Evolutionary conservation across 2,797 vertebrate genomes (phyloP).

Genomic region (Sebastes itinus): DNA sequence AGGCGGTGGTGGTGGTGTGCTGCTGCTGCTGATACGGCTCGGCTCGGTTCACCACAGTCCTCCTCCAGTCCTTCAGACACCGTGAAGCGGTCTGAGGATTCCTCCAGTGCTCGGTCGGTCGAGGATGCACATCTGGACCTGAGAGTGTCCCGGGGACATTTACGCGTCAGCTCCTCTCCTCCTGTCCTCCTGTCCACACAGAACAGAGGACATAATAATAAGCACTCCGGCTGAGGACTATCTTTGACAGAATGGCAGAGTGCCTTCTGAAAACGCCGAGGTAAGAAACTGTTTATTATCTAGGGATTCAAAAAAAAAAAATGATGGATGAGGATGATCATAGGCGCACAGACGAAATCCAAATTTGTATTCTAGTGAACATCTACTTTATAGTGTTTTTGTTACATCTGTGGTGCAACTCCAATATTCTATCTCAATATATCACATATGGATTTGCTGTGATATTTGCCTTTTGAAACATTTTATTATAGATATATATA

Average conservation of each 20-base stretch:
- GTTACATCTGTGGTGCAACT: neutral
- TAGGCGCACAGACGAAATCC: neutral
- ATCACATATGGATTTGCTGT: neutral
- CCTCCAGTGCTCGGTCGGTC: slow-evolving; percentile 46
- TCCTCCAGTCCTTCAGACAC: slow-evolving; percentile 21
- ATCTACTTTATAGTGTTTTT: neutral
- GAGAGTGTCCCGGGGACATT: slow-evolving; percentile 60
- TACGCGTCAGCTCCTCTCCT: slow-evolving; percentile 52
- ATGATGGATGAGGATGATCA: neutral
- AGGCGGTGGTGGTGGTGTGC: slow-evolving; percentile 18
- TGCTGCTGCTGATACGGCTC: slow-evolving; percentile 11
- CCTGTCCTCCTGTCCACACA: neutral
- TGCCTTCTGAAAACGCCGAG: slow-evolving; percentile 79
- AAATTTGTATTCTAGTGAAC: neutral
- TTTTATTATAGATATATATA: neutral
- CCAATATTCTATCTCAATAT: neutral
- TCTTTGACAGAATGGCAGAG: slow-evolving; percentile 74
- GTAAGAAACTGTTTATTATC: slow-evolving; percentile 56
- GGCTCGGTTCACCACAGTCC: slow-evolving; percentile 12
- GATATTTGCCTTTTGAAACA: neutral
- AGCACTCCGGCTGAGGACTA: slow-evolving; percentile 14
- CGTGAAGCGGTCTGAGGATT: slow-evolving; percentile 58
- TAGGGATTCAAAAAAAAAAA: neutral
- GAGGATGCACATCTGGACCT: slow-evolving; percentile 72
- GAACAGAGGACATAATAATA: slow-evolving; percentile 50